Conservation (phyloP, 2,113 vertebrate genomes). For the Eurypyga helias region DNA sequence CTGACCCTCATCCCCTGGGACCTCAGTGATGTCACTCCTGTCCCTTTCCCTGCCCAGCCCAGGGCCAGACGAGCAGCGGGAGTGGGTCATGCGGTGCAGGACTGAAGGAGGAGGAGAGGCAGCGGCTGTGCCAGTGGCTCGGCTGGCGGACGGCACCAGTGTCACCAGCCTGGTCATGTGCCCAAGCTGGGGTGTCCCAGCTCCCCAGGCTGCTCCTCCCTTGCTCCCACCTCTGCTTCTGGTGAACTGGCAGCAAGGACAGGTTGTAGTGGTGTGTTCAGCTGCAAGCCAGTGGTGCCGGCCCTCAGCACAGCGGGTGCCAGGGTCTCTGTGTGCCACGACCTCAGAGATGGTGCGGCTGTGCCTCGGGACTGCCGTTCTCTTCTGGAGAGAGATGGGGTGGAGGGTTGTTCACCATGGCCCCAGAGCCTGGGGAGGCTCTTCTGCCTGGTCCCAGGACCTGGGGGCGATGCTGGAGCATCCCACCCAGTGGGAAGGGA, state of each 20-base stretch:
- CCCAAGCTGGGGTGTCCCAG: not conserved
- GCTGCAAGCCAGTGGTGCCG: not conserved
- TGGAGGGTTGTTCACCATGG: not conserved
- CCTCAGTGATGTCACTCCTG: not conserved
- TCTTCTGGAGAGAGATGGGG: not conserved
- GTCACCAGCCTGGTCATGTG: not conserved
- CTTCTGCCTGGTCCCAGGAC: not conserved
- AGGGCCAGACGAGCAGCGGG: accelerated
- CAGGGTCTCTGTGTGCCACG: accelerated
- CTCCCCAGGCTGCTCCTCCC: not conserved
- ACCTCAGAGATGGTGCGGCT: not conserved
- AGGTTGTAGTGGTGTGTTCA: accelerated
- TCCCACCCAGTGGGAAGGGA: not conserved
- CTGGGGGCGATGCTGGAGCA: accelerated
- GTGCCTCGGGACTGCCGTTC: not conserved
- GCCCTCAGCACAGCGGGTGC: accelerated
- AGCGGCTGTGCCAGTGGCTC: not conserved
- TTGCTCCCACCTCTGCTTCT: not conserved
- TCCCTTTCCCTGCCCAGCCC: not conserved
- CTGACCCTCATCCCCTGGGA: not conserved
- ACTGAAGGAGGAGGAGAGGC: not conserved
- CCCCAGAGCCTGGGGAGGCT: accelerated
- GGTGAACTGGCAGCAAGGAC: not conserved
- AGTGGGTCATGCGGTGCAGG: not conserved
- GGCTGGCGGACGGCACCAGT: not conserved